phyloP scores from a whole-genome alignment of 2,113 vertebrate species.

The Kryptolebias marmoratus region DNA sequence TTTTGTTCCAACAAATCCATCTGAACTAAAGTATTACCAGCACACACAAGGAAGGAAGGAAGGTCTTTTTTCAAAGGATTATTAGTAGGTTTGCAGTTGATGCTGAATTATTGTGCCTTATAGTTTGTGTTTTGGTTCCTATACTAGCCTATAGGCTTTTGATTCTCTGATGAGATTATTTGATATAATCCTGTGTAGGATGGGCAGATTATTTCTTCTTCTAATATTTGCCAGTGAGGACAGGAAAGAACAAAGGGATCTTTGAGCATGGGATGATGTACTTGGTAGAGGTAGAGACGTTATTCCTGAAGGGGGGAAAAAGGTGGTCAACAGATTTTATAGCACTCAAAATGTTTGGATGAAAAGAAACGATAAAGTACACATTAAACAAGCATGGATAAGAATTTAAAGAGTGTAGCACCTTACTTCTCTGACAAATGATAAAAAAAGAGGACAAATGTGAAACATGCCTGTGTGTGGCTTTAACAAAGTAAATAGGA shows the following conservation, averaged over 20 bases:
- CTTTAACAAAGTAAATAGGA: no score
- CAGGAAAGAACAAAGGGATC: neutral
- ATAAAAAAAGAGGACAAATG: no score
- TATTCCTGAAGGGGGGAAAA: no score
- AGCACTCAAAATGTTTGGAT: no score
- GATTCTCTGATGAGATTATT: slow-evolving; percentile 20
- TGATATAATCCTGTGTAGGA: slow-evolving; percentile 42
- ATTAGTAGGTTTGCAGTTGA: slow-evolving; percentile 5
- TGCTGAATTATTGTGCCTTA: slow-evolving; percentile 46
- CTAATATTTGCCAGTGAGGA: slow-evolving; percentile 7
- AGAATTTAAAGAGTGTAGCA: no score
- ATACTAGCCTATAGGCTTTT: slow-evolving; percentile 28
- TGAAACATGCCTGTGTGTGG: no score
- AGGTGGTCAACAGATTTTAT: no score
- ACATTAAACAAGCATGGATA: no score
- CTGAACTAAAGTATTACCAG: slow-evolving; percentile 26
- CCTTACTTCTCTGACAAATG: no score
- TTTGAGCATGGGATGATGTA: neutral
- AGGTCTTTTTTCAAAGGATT: slow-evolving; percentile 21
- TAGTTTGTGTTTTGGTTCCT: slow-evolving; percentile 27
- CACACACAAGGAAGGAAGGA: slow-evolving; percentile 16
- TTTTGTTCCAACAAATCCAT: slow-evolving; percentile 19
- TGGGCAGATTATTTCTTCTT: slow-evolving; percentile 9
- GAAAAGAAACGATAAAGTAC: no score
- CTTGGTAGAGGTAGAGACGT: neutral